Base-by-base conservation (phyloP, 2,888 invertebrate species). In the Lithosia quadra region DNA sequence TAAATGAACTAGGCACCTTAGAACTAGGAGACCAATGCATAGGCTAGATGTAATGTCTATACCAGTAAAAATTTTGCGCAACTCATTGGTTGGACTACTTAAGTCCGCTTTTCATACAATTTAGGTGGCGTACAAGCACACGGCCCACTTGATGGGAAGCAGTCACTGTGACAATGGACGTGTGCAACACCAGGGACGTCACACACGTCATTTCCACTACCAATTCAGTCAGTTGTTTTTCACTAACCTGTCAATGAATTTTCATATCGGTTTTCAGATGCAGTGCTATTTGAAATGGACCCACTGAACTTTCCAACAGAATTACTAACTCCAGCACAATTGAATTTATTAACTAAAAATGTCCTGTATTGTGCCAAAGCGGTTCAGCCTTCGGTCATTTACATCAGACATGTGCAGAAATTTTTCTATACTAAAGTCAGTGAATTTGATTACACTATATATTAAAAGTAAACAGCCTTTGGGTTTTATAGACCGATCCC, bases 301-400 rank as follows among this genome's bases (percentile, higher is more conserved):
- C 84, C 86, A 3, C 24, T 58, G 2, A 74, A 76, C 13, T 55
- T 91, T 0, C 77, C 75, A 2, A 75, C 73, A 1, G 86, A 87
- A 4, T 59, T 79, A n/a, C 65, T 76, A 9, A 73, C 84, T 0
- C 49, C 76, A 4, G 76, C 74, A 0, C 83, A 83, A 33, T 67
- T 92, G 33, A 78, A 86, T 11, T 70, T 76, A 9, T 53, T 91
- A 1, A 74, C 86, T 1, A 71, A 78, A 0, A 69, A 83, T 2
- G 73, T 92, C 3, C 73, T 82, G 0, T 57, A 73, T 0, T 89
- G 92, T 73, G 92, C 92, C 0, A 85, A 73, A 65, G 87, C 84
- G 0, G 83, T 86, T 0, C 91, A 92, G 56, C 93, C 93, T 2
- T 82, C 91, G 0, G 81, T 93, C 0, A 88, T 93, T 57, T 87